Percentiles rank a stretch among this genome's conserved stretches.
phyloP scores from a whole-genome alignment of 2,113 vertebrate genomes.

The Leucopternis melanops region DNA sequence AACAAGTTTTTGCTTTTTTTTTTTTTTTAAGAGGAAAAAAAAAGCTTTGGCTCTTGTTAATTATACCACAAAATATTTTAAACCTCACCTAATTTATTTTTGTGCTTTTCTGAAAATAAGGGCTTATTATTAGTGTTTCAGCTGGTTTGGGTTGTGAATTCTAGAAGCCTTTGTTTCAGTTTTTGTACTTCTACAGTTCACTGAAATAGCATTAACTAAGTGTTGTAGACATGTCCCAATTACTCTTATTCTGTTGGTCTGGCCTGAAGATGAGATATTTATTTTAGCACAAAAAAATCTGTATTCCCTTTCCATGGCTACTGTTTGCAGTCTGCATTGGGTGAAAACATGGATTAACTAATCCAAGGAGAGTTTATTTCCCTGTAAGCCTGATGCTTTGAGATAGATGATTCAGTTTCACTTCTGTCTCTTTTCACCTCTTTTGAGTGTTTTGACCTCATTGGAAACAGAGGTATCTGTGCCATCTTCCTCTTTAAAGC shows the following conservation, averaged over 20 bases:
- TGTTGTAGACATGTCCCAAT: background rate
- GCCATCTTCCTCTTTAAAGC: background rate
- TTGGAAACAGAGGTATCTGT: background rate
- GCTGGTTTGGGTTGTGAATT: background rate
- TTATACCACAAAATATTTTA: background rate
- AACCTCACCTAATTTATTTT: background rate
- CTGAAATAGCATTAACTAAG: background rate
- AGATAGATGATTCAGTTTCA: background rate
- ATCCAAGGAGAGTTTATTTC: background rate
- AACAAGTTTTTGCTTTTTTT: background rate
- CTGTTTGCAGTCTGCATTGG: background rate
- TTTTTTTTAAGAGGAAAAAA: background rate
- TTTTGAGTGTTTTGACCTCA: background rate
- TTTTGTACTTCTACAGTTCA: background rate
- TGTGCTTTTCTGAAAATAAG: background rate
- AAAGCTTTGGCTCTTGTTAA: background rate
- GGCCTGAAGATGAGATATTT: background rate
- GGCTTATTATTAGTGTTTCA: background rate
- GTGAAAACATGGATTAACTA: background rate
- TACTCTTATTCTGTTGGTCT: background rate
- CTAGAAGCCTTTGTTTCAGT: background rate
- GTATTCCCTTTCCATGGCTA: background rate
- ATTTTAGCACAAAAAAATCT: background rate
- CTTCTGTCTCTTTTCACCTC: background rate
- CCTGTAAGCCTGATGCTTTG: background rate